Percentiles rank a stretch among this genome's conserved stretches.
Conservation (phyloP, 2,797 vertebrate species). For the Bovichtus variegatus region DNA sequence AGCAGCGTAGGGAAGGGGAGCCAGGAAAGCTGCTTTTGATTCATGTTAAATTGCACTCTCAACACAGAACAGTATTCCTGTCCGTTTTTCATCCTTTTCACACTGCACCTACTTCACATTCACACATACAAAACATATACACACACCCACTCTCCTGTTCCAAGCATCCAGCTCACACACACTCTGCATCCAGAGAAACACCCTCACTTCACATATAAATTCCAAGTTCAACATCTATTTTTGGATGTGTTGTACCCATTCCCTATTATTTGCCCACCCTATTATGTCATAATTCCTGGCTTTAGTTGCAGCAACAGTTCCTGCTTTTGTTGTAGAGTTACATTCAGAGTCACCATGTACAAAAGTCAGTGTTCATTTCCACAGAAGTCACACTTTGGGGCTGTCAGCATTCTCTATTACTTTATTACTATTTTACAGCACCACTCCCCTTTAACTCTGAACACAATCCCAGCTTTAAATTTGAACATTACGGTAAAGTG, state of each 20-base stretch:
- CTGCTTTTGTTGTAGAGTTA: constrained; percentile 68
- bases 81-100: constrained; percentile 78
- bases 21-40: constrained; percentile 87
- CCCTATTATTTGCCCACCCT: constrained; percentile 59
- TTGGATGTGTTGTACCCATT: constrained; percentile 59
- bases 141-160: constrained; percentile 42
- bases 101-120: constrained; percentile 68
- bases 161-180: constrained; percentile 40
- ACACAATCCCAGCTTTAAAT: constrained; percentile 17
- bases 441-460: constrained; percentile 30
- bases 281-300: constrained; percentile 71
- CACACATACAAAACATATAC: constrained; percentile 43
- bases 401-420: constrained; percentile 43
- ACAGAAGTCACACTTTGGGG: constrained; percentile 22
- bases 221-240: constrained; percentile 66
- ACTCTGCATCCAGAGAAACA: constrained; percentile 58
- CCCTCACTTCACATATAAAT: constrained; percentile 54
- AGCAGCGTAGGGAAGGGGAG: constrained; percentile 63
- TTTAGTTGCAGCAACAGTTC: constrained; percentile 56
- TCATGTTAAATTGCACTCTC: constrained; percentile 84
- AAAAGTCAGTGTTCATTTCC: constrained; percentile 40
- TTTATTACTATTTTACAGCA: constrained; percentile 45
- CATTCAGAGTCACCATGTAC: constrained; percentile 30
- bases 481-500: constrained; percentile 29
- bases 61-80: constrained; percentile 80